Percentiles rank a stretch among this genome's conserved stretches.
Conservation (phyloP, 2,888 invertebrate species). For the Copidosoma aretas region DNA sequence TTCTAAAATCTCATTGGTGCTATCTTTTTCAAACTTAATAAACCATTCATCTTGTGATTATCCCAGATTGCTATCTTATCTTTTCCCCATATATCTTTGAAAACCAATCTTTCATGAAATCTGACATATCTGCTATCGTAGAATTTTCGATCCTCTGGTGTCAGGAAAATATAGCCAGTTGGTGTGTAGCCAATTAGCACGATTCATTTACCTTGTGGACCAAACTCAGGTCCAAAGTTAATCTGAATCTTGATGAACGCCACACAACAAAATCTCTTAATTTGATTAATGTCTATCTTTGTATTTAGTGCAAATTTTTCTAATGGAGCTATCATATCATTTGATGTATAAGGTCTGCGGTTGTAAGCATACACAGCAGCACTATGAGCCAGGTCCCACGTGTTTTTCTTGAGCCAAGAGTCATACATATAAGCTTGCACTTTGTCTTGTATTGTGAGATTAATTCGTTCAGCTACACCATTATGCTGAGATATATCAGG, state of each 20-base stretch:
- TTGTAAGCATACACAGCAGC: constrained; percentile 39
- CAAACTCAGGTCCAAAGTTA: constrained; percentile 18
- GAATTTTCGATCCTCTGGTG: constrained; percentile 40
- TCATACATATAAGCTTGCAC: no score
- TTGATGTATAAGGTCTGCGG: constrained; percentile 36
- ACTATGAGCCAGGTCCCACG: no score
- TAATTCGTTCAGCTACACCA: constrained; percentile 38
- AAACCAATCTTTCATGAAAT: constrained; percentile 45
- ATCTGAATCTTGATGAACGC: constrained; percentile 36
- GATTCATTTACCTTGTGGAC: constrained; percentile 4
- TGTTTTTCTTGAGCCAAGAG: constrained; percentile 24
- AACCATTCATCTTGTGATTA: constrained; percentile 2
- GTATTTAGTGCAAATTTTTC: not conserved
- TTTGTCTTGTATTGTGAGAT: constrained; percentile 22
- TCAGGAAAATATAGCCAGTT: constrained; percentile 39
- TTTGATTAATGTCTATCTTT: not conserved
- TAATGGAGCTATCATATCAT: constrained; percentile 17
- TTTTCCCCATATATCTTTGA: constrained; percentile 36
- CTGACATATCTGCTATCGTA: constrained; percentile 21
- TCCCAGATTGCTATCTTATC: constrained; percentile 7
- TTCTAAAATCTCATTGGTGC: not conserved
- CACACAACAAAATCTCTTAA: constrained; percentile 32
- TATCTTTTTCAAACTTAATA: constrained; percentile 2
- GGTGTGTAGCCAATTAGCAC: constrained; percentile 14
- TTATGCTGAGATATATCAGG: constrained; percentile 32